Evolutionary conservation across 2,888 invertebrate genomes (phyloP), one percentile per base, ranked within the genome.

Genomic region (Phrixothrix hirtus): DNA sequence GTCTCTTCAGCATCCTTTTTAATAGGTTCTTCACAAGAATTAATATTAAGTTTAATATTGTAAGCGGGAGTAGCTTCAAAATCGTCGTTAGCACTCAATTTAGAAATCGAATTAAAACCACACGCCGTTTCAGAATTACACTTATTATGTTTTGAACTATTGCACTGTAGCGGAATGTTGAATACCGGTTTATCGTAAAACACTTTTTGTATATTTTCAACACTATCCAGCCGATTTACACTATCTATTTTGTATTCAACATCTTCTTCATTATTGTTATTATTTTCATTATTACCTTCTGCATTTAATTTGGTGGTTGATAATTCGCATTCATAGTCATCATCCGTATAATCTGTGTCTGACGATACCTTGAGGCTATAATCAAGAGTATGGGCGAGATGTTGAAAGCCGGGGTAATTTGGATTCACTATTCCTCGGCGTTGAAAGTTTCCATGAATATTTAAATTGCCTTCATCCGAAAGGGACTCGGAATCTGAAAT

Each of bases 321-420:
- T 75, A 62, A 66, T 45, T 75, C 78, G 52, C 75, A 76, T 49
- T 79, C 78, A 48, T 73, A 69, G 50, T 78, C 78, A 62, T 78
- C 77, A 57, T 77, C 77, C 1, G 76, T 75, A 56, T 75, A 71
- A 58, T 78, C 78, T 26, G 75, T 74, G 53, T 77, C 78, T 32
- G 77, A 76, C 31, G 67, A 64, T 32, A 64, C 64, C 58, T 71
- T 73, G 47, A 70, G 67, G 55, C 64, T 62, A 56, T 69, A 71
- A 56, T 75, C 83, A 61, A 88, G 78, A 54, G 86, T 86, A 67
- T 87, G 85, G 11, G 88, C 89, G 66, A 89, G 80, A 74, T 89
- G 89, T 71, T 90, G 89, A 74, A 90, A 90, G 47, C 90, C 89
- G 13, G 89, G 87, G 77, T 90, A 90, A 75, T 90, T 90, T 39